Evolutionary conservation across 1,140 invertebrate species (phyloP), one percentile per base, ranked within the genome.

Genomic region (Drosophila parabipectinata): DNA sequence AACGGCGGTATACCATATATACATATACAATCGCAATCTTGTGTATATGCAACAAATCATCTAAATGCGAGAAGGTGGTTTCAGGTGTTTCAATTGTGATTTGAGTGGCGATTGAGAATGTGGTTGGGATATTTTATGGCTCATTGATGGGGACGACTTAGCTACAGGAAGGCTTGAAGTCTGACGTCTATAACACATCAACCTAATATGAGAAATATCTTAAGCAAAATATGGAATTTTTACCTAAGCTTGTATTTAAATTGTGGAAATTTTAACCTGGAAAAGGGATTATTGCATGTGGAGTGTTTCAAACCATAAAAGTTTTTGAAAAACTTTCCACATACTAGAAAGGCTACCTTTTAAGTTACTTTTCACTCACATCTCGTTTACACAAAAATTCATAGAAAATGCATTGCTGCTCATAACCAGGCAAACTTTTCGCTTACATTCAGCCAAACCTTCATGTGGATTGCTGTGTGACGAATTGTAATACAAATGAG

Each of bases 401-500:
- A 63, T 52, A 4, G 32, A 28, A 62, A 57, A 73, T 72, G 69
- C 71, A 73, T 72, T 55, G 45, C 71, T 50, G 41, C 48, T 72
- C 58, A 72, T 73, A 74, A 56, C 51, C 52, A 44, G 52, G 32
- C 53, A 68, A 79, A 83, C 50, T 84, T 83, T 76, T 59, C 44
- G 24, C 18, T 50, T 52, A 57, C 41, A 21, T 21, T 21, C 21
- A 21, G 21, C 21, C 2, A 3, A 21, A 21, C 21, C 21, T 21
- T 21, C 21, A 14, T 21, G 37, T 14, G 26, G 32, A 28, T 63
- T 67, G 5, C 41, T 74, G 55, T 79, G 66, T 87, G 82, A 87
- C 78, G 82, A 87, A 87, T 88, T 87, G 82, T 87, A 84, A 77
- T 81, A 87, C 83, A 87, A 87, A 87, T 87, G 82, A 87, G 82